Base-by-base conservation (phyloP, 2,113 vertebrate species). In the Gallinago paraguaiae region DNA sequence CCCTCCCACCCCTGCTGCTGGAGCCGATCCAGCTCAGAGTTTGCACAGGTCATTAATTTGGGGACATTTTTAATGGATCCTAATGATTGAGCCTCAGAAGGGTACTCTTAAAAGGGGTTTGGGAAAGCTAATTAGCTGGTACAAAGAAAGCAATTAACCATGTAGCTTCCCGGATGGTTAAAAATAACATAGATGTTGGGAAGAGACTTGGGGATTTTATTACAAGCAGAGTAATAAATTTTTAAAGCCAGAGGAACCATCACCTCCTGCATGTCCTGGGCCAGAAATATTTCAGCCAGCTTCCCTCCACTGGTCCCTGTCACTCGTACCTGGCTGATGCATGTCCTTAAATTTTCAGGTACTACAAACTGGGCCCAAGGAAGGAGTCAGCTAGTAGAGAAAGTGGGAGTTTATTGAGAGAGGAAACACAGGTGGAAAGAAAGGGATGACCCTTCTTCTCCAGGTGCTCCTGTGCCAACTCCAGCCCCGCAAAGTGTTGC, bases 1-100 rank as follows among this genome's bases (percentile, higher is more conserved):
- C 74, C 43, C 78, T 65, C 65, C 69, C 5, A 7, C 69, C 84
- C 71, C 82, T 0, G 4, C 77, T 45, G 65, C 81, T 95, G 93
- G 91, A 89, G 57, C n/a, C 22, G 37, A 57, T 86, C 74, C 96
- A 87, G 80, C 71, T 78, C 82, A 53, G 82, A 17, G 81, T 91
- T 86, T 82, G 88, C 84, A 94, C 91, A 89, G 83, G 74, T 96
- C 93, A 87, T 95, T 96, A 95, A 93, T 93, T 41, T 93, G 75
- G 91, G 95, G 89, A 95, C 33, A 3, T 89, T 94, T 95, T 94
- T 93, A 96, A 96, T 93, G 92, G 95, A 91, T 96, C 88, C 84
- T 95, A 94, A 92, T 87, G 92, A 93, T 17, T 87, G 81, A 92
- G 67, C 74, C 77, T 94, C 84, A 57, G 79, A 94, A 95, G 91